phyloP scores from a whole-genome alignment of 2,113 vertebrate genomes.

The Equus przewalskii region DNA sequence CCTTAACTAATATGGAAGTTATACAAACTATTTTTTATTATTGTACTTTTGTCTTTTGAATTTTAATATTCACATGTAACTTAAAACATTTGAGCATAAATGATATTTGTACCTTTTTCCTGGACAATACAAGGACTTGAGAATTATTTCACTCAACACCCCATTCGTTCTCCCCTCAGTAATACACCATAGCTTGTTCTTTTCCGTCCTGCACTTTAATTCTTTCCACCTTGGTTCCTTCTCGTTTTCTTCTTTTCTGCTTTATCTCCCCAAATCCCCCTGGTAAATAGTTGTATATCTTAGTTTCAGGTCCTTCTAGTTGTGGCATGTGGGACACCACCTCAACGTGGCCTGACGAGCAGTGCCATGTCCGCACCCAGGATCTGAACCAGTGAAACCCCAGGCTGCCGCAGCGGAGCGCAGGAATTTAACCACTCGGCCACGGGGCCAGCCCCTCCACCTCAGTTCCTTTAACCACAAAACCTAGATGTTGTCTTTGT shows the following conservation, averaged over 20 bases:
- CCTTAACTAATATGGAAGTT: neutral
- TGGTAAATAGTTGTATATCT: no score
- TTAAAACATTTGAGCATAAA: neutral
- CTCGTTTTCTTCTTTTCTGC: no score
- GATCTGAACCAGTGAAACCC: no score
- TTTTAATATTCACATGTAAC: neutral
- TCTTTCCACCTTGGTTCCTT: neutral
- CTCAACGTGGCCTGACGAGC: no score
- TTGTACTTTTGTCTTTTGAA: neutral
- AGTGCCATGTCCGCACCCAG: no score
- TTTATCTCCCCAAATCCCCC: no score
- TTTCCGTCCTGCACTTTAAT: neutral
- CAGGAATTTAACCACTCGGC: no score
- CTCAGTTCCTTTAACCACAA: neutral
- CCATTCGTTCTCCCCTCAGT: fast-evolving
- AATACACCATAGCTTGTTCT: neutral
- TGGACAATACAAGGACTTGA: neutral
- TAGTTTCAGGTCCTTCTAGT: no score
- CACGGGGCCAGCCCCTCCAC: neutral
- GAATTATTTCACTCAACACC: neutral
- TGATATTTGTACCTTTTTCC: neutral
- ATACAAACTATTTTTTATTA: neutral
- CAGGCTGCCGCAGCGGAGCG: no score
- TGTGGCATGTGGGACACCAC: no score
- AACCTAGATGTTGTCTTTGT: neutral